These are phyloP conservation scores for Littorina saxatilis DNA, from an alignment of 1,140 invertebrate genomes.

Conservation along the genomic window DNA sequence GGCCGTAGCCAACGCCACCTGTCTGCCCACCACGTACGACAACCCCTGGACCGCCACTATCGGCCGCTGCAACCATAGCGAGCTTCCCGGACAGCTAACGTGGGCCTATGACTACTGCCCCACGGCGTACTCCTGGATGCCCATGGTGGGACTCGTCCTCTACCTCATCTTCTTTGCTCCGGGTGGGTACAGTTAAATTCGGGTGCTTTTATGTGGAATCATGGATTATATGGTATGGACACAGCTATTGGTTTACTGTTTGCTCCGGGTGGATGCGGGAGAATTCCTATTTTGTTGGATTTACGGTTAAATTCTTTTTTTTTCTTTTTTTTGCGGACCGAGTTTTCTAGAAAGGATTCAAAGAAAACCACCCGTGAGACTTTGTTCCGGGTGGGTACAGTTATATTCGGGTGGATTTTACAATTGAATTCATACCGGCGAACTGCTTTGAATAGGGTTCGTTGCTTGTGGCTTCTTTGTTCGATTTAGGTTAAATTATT, in stretches of 20 bases:
- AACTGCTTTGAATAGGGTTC: background rate
- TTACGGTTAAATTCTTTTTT: no score
- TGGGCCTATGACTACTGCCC: slow-evolving; percentile 79
- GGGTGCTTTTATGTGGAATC: no score
- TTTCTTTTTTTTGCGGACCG: no score
- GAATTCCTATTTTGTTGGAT: no score
- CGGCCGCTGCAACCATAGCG: slow-evolving; percentile 61
- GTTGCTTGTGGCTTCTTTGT: no score
- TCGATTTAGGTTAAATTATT: no score
- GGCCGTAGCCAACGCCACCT: slow-evolving; percentile 64
- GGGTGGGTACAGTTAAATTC: slow-evolving; percentile 65
- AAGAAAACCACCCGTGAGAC: no score
- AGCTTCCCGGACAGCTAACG: slow-evolving; percentile 53
- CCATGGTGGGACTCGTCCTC: slow-evolving; percentile 77
- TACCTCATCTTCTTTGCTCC: slow-evolving; percentile 79
- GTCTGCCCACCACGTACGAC: slow-evolving; percentile 66
- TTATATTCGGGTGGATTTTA: no score
- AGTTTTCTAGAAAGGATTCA: no score
- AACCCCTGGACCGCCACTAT: slow-evolving; percentile 61
- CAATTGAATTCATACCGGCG: no score
- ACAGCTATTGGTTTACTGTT: no score
- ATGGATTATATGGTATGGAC: background rate
- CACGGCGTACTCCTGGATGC: slow-evolving; percentile 77
- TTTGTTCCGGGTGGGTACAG: slow-evolving; percentile 77
- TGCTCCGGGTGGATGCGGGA: no score